These are phyloP conservation scores for Sebastes paucispinis DNA, from an alignment of 2,797 vertebrate species.

Conservation along the genomic window DNA sequence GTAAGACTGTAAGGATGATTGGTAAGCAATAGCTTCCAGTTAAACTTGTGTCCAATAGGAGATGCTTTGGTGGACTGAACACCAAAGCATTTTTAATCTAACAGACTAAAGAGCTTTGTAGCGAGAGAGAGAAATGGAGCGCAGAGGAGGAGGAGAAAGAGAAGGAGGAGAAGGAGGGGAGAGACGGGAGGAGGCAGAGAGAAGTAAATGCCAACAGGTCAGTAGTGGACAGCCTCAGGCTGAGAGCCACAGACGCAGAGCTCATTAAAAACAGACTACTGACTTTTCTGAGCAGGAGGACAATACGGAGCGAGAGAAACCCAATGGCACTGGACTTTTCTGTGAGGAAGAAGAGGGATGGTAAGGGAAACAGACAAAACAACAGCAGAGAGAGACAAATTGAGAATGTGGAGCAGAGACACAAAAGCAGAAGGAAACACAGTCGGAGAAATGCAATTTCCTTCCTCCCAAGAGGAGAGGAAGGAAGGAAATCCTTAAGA, in stretches of 20 bases:
- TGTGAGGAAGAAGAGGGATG: constrained; percentile 50
- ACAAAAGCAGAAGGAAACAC: constrained; percentile 37
- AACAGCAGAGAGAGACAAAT: constrained; percentile 58
- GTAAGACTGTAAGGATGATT: not conserved
- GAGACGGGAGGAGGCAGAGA: constrained; percentile 46
- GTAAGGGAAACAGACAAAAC: constrained; percentile 41
- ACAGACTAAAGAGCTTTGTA: constrained; percentile 36
- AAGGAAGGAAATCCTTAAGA: constrained; percentile 5
- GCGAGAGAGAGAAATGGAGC: not conserved
- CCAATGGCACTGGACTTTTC: constrained; percentile 51
- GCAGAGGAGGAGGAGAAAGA: constrained; percentile 7
- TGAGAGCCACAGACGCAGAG: constrained; percentile 69
- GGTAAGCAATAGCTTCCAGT: constrained; percentile 30
- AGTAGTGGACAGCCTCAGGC: constrained; percentile 71
- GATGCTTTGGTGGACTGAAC: constrained; percentile 31
- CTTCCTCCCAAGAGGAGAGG: constrained; percentile 11
- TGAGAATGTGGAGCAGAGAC: constrained; percentile 38
- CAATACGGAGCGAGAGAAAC: constrained; percentile 53
- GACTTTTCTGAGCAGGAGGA: constrained; percentile 67
- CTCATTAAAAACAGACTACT: constrained; percentile 79
- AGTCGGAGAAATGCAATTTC: constrained; percentile 27
- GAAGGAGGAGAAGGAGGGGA: constrained; percentile 20
- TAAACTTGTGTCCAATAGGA: constrained; percentile 8
- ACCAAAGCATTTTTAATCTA: constrained; percentile 50
- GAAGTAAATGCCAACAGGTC: constrained; percentile 79